These are phyloP conservation scores for Campopleginae sp. DNA, from an alignment of 2,888 invertebrate species.

Conservation along the genomic window DNA sequence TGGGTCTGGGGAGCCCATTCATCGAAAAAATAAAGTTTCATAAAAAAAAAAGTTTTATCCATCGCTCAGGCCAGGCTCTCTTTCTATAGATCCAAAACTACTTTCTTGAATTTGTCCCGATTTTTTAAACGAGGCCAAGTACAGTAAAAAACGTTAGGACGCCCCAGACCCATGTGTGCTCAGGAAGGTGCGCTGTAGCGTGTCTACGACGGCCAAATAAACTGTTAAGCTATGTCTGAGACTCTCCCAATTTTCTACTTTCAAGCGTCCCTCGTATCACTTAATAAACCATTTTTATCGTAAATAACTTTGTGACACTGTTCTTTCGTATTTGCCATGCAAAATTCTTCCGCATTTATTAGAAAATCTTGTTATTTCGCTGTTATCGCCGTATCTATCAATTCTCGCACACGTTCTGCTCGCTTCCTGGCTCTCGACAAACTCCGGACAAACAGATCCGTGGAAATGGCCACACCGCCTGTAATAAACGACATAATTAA, in stretches of 20 bases:
- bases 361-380: constrained; percentile 61
- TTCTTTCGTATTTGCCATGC: constrained; percentile 42
- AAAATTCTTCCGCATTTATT: constrained; percentile 13
- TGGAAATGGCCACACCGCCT: constrained; percentile 87
- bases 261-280: constrained; percentile 17
- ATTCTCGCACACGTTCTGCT: constrained; percentile 85
- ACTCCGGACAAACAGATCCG: constrained; percentile 86
- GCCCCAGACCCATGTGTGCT: no score
- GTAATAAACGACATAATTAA: constrained; percentile 11
- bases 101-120: no score
- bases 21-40: no score
- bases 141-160: no score
- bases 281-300: constrained; percentile 58
- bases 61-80: no score
- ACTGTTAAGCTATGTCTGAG: no score
- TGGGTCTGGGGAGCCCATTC: no score
- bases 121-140: no score
- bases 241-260: constrained; percentile 55
- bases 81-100: no score
- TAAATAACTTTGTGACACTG: constrained; percentile 21
- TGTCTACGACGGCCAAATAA: no score
- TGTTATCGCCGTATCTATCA: constrained; percentile 82
- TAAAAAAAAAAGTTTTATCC: no score
- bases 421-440: constrained; percentile 87
- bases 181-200: no score